Conservation (phyloP, 2,888 invertebrate species). For the Conomelus anceps region DNA sequence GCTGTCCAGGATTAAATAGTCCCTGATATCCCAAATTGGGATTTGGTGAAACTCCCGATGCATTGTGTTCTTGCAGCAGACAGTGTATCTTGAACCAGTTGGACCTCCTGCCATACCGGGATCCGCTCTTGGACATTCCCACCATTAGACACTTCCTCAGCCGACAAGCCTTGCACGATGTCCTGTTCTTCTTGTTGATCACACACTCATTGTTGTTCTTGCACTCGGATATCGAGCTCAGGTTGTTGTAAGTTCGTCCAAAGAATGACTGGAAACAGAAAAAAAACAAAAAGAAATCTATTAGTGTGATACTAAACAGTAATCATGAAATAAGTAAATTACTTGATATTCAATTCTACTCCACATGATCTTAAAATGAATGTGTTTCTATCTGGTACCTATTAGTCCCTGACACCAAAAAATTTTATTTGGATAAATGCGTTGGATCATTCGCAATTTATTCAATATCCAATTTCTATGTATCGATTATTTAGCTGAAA, state of each 20-base stretch:
- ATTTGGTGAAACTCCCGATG: constrained; percentile 19
- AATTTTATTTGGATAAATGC: too few relatives aligned
- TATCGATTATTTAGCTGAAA: too few relatives aligned
- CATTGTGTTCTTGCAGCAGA: constrained; percentile 67
- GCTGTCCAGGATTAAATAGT: constrained; percentile 29
- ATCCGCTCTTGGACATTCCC: constrained; percentile 89
- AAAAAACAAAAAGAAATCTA: constrained; percentile 24
- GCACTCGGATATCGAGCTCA: constrained; percentile 81
- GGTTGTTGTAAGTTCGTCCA: constrained; percentile 85
- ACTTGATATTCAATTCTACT: neutral
- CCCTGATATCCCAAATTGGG: constrained; percentile 27
- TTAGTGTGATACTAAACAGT: neutral
- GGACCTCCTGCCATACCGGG: constrained; percentile 79
- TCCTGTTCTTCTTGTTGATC: constrained; percentile 87
- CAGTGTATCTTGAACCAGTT: constrained; percentile 95
- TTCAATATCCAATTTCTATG: neutral
- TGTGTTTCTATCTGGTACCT: neutral
- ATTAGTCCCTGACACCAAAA: too few relatives aligned
- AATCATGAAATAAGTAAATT: neutral
- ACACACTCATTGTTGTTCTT: constrained; percentile 87
- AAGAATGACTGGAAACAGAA: constrained; percentile 87
- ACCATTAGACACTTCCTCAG: constrained; percentile 78
- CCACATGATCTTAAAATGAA: neutral
- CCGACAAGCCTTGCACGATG: constrained; percentile 85
- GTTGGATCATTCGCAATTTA: neutral